phyloP scores from a whole-genome alignment of 1,140 invertebrate species.

The Drosophila guanche region DNA sequence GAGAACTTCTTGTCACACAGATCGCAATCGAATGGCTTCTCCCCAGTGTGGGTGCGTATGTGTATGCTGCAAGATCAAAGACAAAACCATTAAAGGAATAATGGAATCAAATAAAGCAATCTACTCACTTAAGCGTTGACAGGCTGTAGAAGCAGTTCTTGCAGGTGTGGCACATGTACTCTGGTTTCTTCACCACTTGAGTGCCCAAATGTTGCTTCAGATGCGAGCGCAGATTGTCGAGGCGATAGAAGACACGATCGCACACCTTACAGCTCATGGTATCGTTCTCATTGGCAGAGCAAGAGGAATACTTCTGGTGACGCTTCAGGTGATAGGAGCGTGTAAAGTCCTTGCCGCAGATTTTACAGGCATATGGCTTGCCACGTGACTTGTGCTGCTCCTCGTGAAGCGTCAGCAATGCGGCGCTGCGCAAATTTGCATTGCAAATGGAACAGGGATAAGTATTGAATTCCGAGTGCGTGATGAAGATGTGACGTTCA shows the following conservation, averaged over 20 bases:
- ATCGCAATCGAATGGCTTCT: conserved; percentile 83
- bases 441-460: conserved; percentile 79
- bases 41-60: conserved; percentile 88
- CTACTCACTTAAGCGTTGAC: conserved; percentile 85
- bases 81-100: not conserved
- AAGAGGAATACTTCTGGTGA: conserved; percentile 89
- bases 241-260: conserved; percentile 88
- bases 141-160: conserved; percentile 88
- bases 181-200: conserved; percentile 87
- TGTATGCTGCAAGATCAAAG: conserved; percentile 85
- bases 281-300: conserved; percentile 85
- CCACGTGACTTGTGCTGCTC: conserved; percentile 76
- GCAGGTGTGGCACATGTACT: conserved; percentile 87
- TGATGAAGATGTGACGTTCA: conserved; percentile 80
- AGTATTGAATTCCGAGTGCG: conserved; percentile 73
- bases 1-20: conserved; percentile 89
- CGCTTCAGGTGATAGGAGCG: conserved; percentile 90
- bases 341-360: conserved; percentile 88
- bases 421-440: conserved; percentile 74
- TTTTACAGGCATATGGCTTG: conserved; percentile 82
- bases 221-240: conserved; percentile 91
- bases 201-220: conserved; percentile 89
- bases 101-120: not conserved
- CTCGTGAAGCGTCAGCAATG: conserved; percentile 72
- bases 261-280: conserved; percentile 87